Evolutionary conservation across 2,888 invertebrate genomes (phyloP), one percentile per base, ranked within the genome.

Genomic region (Globia sparganii): DNA sequence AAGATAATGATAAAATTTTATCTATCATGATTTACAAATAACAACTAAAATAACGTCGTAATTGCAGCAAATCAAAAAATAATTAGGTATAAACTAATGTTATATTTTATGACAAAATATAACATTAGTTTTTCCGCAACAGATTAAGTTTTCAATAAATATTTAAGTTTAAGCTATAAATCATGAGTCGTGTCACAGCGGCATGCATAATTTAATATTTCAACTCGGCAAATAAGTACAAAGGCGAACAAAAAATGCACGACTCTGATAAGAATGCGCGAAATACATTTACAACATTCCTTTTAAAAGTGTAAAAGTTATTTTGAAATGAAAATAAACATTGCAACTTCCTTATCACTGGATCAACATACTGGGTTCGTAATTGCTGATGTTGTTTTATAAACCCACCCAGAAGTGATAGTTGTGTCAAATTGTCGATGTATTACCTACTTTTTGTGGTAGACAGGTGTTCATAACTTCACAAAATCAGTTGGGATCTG

Each of bases 231-330:
- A 87, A 75, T 80, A 65, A 62, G 56, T 74, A 46, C 31, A 66
- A 65, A 64, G 43, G 67, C 28, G 28, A 58, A 74, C 75, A 86
- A 86, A 86, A 87, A 80, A 80, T 66, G 67, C 88, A 87, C 84
- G 86, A 87, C 76, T 83, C 37, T 34, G 70, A 86, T 80, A 80
- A 80, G 75, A 80, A 83, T 80, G 72, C n/a, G 46, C 75, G 28
- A 77, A 80, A 80, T 62, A 58, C 76, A 86, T 84, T 83, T 68
- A 73, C 65, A 64, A 72, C 83, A 78, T 83, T 87, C 76, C 66
- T 68, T 74, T 31, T 37, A 72, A 59, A 72, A 59, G 58, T 68
- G 65, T 75, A 80, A 81, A 78, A 81, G 61, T 74, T 58, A 80
- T 74, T 61, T 69, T 70, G 66, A 71, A 67, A 80, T 84, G n/a